Base-by-base conservation (phyloP, 2,888 invertebrate genomes). In the Eupithecia abbreviata region DNA sequence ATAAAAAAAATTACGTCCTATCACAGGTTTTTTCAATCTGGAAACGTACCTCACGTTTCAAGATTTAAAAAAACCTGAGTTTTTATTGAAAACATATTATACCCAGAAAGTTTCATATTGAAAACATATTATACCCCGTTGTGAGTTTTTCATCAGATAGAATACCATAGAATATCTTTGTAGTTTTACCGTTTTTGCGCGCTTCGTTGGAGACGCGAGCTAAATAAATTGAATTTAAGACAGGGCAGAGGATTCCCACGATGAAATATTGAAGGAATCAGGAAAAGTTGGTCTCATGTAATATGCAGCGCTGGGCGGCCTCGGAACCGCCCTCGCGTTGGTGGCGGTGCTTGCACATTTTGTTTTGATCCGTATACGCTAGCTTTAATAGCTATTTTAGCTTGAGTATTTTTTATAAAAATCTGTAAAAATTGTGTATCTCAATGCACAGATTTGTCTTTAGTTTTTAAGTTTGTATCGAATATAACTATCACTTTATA, bases 181-280 rank as follows among this genome's bases (percentile, higher is more conserved):
- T 69, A 74, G 66, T 72, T 74, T 66, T 72, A 58, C 58, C 9
- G 10, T 18, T 58, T 70, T 13, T 62, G 41, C 47, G 71, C 75
- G 72, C 70, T 72, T 74, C 75, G 69, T 75, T 75, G 78, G 75
- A 73, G 66, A 77, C 70, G 75, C 74, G 71, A 72, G 74, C 74
- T 77, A 79, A 78, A 80, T 80, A 82, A 80, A 82, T 82, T 82
- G 81, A 81, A 81, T 81, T 81, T 81, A 80, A 79, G 79, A 81
- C 77, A 78, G 77, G 77, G 83, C 78, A 82, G 83, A 80, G 84
- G 88, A 88, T 90, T 92, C 87, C 87, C 88, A 88, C 86, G 87
- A 85, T 90, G 86, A 91, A 92, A 92, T 93, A 92, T 93, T 91
- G 90, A 92, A 90, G 90, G 90, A 91, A 92, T 91, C 89, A 90